phyloP scores from a whole-genome alignment of 2,888 invertebrate species.

The Xanthia icteritia region DNA sequence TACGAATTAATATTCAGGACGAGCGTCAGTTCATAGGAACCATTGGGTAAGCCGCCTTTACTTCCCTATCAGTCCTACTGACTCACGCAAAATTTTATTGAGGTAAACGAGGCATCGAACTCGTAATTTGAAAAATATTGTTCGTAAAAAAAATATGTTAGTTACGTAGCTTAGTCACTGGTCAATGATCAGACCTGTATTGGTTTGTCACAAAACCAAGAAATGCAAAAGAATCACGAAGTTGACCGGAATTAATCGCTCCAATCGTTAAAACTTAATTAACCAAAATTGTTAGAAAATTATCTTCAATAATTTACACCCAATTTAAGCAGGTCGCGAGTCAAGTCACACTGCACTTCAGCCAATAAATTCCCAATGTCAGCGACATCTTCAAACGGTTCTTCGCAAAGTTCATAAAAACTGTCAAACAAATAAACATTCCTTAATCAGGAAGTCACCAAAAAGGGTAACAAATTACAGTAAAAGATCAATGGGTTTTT shows the following conservation, averaged over 20 bases:
- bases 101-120: slow-evolving; percentile 49
- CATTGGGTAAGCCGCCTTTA: slow-evolving; percentile 68
- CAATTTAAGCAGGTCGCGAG: slow-evolving; percentile 19
- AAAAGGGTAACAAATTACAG: slow-evolving; percentile 63
- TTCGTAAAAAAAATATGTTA: slow-evolving; percentile 9
- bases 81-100: slow-evolving; percentile 50
- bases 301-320: slow-evolving; percentile 31
- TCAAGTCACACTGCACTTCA: not conserved
- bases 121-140: slow-evolving; percentile 15
- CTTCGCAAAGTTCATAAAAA: slow-evolving; percentile 22
- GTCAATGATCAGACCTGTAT: slow-evolving; percentile 1
- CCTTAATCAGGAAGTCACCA: slow-evolving; percentile 55
- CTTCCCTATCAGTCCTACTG: slow-evolving; percentile 57
- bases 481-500: slow-evolving; percentile 64
- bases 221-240: not conserved
- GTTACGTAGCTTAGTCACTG: slow-evolving; percentile 18
- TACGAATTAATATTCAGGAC: slow-evolving; percentile 81
- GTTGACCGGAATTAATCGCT: slow-evolving; percentile 25
- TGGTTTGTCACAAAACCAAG: not conserved
- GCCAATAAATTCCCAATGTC: slow-evolving; percentile 12
- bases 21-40: slow-evolving; percentile 76
- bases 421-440: slow-evolving; percentile 43
- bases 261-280: slow-evolving; percentile 4
- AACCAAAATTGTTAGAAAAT: not conserved
- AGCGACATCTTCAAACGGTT: slow-evolving; percentile 15